Base-by-base conservation (phyloP, 1,140 invertebrate species). In the Drosophila persimilis region DNA sequence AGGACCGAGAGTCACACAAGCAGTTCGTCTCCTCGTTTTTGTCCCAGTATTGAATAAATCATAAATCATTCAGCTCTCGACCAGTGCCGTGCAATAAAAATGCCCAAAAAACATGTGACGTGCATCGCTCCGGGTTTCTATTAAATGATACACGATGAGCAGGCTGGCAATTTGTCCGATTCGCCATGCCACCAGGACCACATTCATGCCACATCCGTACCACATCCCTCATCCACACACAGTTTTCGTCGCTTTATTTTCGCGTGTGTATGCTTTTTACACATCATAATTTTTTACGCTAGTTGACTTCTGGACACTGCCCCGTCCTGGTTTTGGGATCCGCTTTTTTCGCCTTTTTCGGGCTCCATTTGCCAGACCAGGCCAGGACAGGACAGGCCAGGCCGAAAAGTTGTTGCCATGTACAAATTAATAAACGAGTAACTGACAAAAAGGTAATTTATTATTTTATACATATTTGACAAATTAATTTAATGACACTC, bases 381-480 rank as follows among this genome's bases (percentile, higher is more conserved):
- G 5, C 24, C 22, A 24, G 15, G 15, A 15, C 22, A 0, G 4
- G 22, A 2, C 9, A 11, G 11, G 35, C 11, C 35, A 13, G 35
- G 47, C 73, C 77, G 52, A 85, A 86, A 85, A 86, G 77, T 85
- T 85, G 81, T 83, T 86, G 83, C 78, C 83, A 88, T 83, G 83
- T 86, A 83, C 83, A 83, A 86, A 86, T 86, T 88, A 86, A 86
- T 86, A 88, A 86, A 88, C 83, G 83, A 86, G 83, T 86, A 88
- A 88, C 83, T 88, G 83, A 88, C 83, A 88, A 88, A 86, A 86
- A 88, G 83, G 83, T 88, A 88, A 88, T 88, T 88, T 88, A 88
- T 88, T 88, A 88, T 88, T 88, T 88, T 88, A 79, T 88, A 88
- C 83, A 88, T 88, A 88, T 88, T 88, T 88, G 83, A 88, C 83